A percentile compares a stretch with the other conserved stretches of the same genome.
These are phyloP conservation scores for Scaptomyza cyrtandrae DNA, from an alignment of 2,888 invertebrate genomes.

Conservation along the genomic window DNA sequence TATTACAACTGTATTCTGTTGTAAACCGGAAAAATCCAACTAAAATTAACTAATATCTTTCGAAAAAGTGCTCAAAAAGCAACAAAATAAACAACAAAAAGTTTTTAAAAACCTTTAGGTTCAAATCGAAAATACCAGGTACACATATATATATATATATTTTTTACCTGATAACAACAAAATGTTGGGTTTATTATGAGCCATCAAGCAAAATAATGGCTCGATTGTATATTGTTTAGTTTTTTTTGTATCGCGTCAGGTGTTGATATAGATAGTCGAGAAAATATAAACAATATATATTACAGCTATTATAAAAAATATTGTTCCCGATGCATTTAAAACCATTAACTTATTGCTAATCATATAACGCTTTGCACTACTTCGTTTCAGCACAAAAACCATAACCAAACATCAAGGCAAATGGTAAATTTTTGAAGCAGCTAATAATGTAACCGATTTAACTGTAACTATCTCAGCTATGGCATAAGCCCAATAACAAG, in stretches of 20 bases:
- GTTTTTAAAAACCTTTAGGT: too few species aligned
- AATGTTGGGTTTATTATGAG: constrained; percentile 17
- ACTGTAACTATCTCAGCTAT: constrained; percentile 35
- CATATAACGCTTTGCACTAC: constrained; percentile 78
- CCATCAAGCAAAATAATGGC: constrained; percentile 20
- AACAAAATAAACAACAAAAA: too few species aligned
- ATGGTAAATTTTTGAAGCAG: constrained; percentile 88
- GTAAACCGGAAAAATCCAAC: too few species aligned
- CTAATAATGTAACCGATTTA: constrained; percentile 58
- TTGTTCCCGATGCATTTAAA: constrained; percentile 44
- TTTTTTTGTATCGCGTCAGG: constrained; percentile 8
- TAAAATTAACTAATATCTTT: too few species aligned
- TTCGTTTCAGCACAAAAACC: constrained; percentile 92
- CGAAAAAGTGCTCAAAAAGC: too few species aligned
- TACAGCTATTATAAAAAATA: not conserved
- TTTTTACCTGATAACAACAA: too few species aligned
- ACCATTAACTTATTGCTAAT: constrained; percentile 72
- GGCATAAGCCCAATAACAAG: constrained; percentile 7
- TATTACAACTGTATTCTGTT: too few species aligned
- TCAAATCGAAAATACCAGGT: too few species aligned
- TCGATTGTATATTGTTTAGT: constrained; percentile 24
- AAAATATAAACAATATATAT: not conserved
- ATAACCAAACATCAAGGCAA: constrained; percentile 93
- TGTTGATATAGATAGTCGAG: not conserved
- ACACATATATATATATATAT: too few species aligned